Evolutionary conservation across 2,888 invertebrate species (phyloP), one percentile per base, ranked within the genome.

Genomic region (Thumatha senex): DNA sequence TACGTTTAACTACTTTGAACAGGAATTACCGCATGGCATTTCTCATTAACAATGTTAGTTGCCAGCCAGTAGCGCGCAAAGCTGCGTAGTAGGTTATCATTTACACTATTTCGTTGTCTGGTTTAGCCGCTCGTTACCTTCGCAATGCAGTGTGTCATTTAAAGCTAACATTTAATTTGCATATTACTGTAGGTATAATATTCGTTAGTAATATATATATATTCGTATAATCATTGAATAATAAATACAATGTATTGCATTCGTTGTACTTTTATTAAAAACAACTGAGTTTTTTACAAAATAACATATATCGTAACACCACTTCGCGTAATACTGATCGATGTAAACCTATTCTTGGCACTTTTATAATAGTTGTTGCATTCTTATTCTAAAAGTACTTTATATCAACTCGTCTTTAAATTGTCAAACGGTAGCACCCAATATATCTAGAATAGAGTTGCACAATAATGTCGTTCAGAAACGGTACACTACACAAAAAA

Each of bases 321-420:
- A 63, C 63, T 68, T 73, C 56, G 56, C 63, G 58, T 84, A 86
- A 86, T 86, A 86, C 83, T 84, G 80, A 74, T 78, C 53, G 60
- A 71, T 56, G 58, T 72, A 66, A 69, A 73, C 72, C 62, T 78
- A 75, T 68, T 71, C 66, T 84, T 86, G 84, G 85, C 85, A 87
- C 82, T 64, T 74, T 70, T 65, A 12, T 65, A 68, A 67, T 74
- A 66, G 67, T 54, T 57, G 11, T 7, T n/a, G 11, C 14, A 12
- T 36, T 36, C 35, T 13, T 33, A 31, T 31, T 24, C 2, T 38
- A 35, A 15, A 49, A 30, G 10, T 24, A 44, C 1, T n/a, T 24
- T 24, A 24, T 4, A 24, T 24, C n/a, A 24, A 24, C 18, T 24
- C 5, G 18, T 24, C 5, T 24, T 4, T 4, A 2, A 24, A 24